Base-by-base conservation (phyloP, 1,140 invertebrate species). In the Galleria mellonella region DNA sequence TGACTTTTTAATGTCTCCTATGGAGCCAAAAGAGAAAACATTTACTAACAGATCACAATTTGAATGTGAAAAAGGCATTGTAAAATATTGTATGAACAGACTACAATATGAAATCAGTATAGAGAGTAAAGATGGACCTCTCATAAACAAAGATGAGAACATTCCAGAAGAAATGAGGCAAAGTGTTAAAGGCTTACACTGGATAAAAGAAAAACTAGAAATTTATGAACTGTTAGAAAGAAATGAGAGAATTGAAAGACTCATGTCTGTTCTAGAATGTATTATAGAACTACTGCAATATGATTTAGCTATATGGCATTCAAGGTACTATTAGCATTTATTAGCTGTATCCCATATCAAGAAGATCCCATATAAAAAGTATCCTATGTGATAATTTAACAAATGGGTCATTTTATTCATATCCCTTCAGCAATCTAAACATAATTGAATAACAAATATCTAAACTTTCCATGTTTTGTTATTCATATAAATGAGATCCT, bases 231-330 rank as follows among this genome's bases (percentile, higher is more conserved):
- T 70, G 9, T 51, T 84, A 10, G 51, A 67, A 4, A 66, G 79
- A 41, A 39, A 41, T 12, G 70, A 85, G 9, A 72, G 82, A 42
- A 84, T 87, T 42, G 55, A 73, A 4, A 69, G 83, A 46, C 43
- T 85, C 9, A 72, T 87, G 62, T 51, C 64, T 23, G 68, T 83
- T 35, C 49, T 87, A 17, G 64, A 81, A 32, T 71, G 63, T 51
- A 27, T 75, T 11, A 57, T 85, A 38, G 60, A 81, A 56, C 43
- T 87, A 7, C 49, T 87, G 35, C 79, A 83, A 62, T 65, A 60
- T 62, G 81, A 87, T 63, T 55, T 87, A 32, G 72, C 64, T n/a
- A 74, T 85, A 45, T 83, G 79, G 76, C 58, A 72, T 45, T 66
- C 68, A 31, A 76, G 72, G 78, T 79, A 51, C 42, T 23, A 6